These are phyloP conservation scores for Drosophila athabasca DNA, from an alignment of 1,140 invertebrate species.

Conservation along the genomic window DNA sequence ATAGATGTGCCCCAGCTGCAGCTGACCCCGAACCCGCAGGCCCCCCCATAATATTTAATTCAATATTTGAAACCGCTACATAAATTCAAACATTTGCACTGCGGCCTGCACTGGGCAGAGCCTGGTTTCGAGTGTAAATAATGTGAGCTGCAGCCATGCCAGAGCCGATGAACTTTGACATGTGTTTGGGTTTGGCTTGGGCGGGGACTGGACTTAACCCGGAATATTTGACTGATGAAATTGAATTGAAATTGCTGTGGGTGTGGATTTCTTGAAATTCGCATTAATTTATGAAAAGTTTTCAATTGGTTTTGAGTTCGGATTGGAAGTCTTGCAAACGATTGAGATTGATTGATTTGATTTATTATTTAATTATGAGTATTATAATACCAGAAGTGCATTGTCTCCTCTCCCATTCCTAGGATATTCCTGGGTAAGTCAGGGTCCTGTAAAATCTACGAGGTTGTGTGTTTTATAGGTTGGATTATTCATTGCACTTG, in stretches of 20 bases:
- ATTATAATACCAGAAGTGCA: no score
- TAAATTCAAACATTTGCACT: conserved; percentile 80
- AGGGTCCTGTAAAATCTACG: no score
- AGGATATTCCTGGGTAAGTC: no score
- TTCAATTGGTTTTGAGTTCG: conserved; percentile 3
- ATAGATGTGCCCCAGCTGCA: conserved; percentile 24
- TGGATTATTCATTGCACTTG: conserved; percentile 14
- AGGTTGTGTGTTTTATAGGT: not conserved
- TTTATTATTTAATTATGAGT: not conserved
- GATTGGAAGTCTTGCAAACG: no score
- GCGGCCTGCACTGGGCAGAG: conserved; percentile 5
- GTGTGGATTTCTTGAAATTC: not conserved
- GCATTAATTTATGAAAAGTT: conserved; percentile 4
- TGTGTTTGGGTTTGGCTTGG: conserved; percentile 29
- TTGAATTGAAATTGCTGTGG: conserved; percentile 13
- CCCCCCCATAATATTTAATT: conserved; percentile 77
- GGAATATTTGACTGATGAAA: not conserved
- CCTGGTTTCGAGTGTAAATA: conserved; percentile 64
- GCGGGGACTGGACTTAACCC: conserved; percentile 18
- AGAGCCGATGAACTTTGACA: conserved; percentile 46
- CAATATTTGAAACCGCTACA: conserved; percentile 82
- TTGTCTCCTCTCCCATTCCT: no score
- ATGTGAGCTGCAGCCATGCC: conserved; percentile 11
- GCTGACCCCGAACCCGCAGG: conserved; percentile 5
- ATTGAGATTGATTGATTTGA: conserved; percentile 8